Base-by-base conservation (phyloP, 2,113 vertebrate species). In the Paracanthobrama guichenoti region DNA sequence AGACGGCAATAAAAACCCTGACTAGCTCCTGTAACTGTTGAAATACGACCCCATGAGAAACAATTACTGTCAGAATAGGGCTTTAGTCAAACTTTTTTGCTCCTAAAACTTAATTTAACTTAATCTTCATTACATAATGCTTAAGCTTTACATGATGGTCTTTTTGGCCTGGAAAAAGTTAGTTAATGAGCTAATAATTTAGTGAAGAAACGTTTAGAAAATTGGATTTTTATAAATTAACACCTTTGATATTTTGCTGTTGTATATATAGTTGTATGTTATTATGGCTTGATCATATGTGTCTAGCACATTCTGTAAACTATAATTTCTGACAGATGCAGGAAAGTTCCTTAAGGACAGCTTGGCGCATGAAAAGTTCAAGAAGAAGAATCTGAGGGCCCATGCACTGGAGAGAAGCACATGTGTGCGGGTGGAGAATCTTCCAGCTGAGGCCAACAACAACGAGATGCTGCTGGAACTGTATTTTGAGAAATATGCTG, bases 401-500 rank as follows among this genome's bases (percentile, higher is more conserved):
- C 80, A 86, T 22, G 87, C 69, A 11, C 91, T 98, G 84, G 95
- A 96, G 88, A 74, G 31, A 44, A 94, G 94, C 16, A 93, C 75
- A 67, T 92, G 86, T 44, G 22, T 98, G 82, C 90, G 92, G 39
- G 93, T 94, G 86, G 97, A 98, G 93, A 93, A 92, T 69, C 76
- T 98, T 26, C 93, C 95, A 9, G 85, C 87, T 13, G 83, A 88
- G 39, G 89, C 87, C 5, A 4, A 86, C 67, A 71, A 71, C 31
- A 71, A 71, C 7, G 81, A 87, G 62, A 89, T 93, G 18, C 88
- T 93, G 8, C 86, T 98, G 77, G 88, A 88, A 0, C 0, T 96
- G 75, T 97, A 95, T 89, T 97, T 97, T 92, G 96, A 97, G 89
- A 96, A 88, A 0, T 94, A 94, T 88, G 90, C 72, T 0, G 92